phyloP scores from a whole-genome alignment of 2,888 invertebrate species.

The Rhamphomyia laevipes region DNA sequence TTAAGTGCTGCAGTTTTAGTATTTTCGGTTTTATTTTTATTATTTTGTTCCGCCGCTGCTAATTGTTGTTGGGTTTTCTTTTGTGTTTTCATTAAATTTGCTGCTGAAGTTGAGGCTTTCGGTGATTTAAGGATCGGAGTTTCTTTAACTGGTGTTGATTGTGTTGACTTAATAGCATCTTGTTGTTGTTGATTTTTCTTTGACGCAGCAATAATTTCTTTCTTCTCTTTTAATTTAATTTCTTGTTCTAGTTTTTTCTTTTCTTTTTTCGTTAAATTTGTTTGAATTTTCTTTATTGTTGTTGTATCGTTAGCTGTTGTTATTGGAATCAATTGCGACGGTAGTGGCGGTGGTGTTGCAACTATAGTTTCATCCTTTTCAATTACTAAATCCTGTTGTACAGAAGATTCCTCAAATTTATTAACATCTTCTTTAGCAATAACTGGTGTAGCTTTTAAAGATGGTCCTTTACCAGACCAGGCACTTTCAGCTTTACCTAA shows the following conservation, averaged over 20 bases:
- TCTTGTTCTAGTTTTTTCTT: constrained; percentile 13
- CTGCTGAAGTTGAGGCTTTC: constrained; percentile 14
- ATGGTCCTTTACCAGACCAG: constrained; percentile 37
- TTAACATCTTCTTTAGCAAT: constrained; percentile 23
- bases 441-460: constrained; percentile 34
- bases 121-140: constrained; percentile 20
- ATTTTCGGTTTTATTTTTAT: constrained; percentile 14
- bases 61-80: constrained; percentile 2
- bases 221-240: not conserved
- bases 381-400: constrained; percentile 9
- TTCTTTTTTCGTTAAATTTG: constrained; percentile 12
- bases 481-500: constrained; percentile 33
- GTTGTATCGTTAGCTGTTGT: constrained; percentile 10
- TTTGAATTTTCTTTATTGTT: constrained; percentile 6
- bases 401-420: constrained; percentile 15
- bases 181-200: not conserved
- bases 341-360: constrained; percentile 6
- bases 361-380: constrained; percentile 10
- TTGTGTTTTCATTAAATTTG: no score
- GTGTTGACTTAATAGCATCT: not conserved
- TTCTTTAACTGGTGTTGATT: constrained; percentile 17
- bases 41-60: constrained; percentile 9
- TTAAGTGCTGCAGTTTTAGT: constrained; percentile 15
- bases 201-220: not conserved
- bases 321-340: constrained; percentile 10